Base-by-base conservation (phyloP, 2,113 vertebrate species). In the Leiothrix lutea region DNA sequence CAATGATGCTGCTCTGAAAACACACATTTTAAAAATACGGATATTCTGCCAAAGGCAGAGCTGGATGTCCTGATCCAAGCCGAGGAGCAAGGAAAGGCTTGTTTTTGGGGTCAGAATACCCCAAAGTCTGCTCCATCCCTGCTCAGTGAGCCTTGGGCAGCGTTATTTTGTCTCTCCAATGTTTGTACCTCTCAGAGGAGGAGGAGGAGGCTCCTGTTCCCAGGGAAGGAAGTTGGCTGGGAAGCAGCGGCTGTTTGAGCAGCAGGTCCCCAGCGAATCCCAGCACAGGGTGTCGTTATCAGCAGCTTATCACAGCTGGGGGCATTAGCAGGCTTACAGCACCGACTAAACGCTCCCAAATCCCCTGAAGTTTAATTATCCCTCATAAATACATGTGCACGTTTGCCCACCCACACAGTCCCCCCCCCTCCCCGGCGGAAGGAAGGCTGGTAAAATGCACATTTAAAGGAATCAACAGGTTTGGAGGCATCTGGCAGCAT, bases 301-400 rank as follows among this genome's bases (percentile, higher is more conserved):
- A 94, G 88, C 92, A 89, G 96, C 94, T 97, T 93, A 96, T 96
- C 95, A 79, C 95, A 92, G 90, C 86, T 92, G 92, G 90, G 92
- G 91, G 95, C 94, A 96, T 96, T 97, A 97, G 81, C 90, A 91
- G 95, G 86, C 92, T 97, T 96, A 93, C 80, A 70, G 93, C 90
- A 88, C 90, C 33, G 17, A 66, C 92, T 96, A 67, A 95, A 82
- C 12, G 4, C 95, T 97, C 86, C 93, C 91, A 96, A 97, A 97
- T 96, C 95, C 95, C 94, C 95, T 74, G 36, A 93, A 91, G 97
- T 96, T 97, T 97, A 94, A 97, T 97, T 96, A 97, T 94, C 89
- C 90, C 69, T 91, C 86, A 86, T 47, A 93, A 97, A 96, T 71
- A 86, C 92, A 94, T 40, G 90, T 64, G 80, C 89, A 90, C 4